A percentile compares a stretch with the other conserved stretches of the same genome.
These are phyloP conservation scores for Labeo rohita DNA, from an alignment of 2,113 vertebrate genomes.

Conservation along the genomic window DNA sequence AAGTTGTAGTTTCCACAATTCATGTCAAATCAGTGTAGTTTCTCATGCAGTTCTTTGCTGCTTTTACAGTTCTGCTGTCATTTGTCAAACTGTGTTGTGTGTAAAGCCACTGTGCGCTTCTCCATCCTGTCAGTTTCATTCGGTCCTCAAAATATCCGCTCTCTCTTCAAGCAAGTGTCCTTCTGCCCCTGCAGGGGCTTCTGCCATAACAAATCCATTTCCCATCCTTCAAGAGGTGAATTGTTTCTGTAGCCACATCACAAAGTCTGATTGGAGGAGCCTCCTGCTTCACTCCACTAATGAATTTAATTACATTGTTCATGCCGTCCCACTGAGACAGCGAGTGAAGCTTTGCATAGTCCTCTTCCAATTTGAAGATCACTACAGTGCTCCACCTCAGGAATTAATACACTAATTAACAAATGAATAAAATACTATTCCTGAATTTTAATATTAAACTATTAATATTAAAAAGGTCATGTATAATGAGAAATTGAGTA, in stretches of 20 bases:
- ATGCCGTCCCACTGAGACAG: not conserved
- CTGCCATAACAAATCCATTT: slow-evolving; percentile 39
- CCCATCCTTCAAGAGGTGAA: slow-evolving; percentile 6
- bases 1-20: not conserved
- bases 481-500: not conserved
- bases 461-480: not conserved
- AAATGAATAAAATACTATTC: not conserved
- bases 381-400: not conserved
- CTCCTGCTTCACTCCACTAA: slow-evolving; percentile 33
- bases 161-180: slow-evolving; percentile 31
- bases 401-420: not conserved
- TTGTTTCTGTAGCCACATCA: slow-evolving; percentile 10
- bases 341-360: not conserved
- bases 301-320: slow-evolving; percentile 48
- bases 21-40: not conserved
- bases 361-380: slow-evolving; percentile 1
- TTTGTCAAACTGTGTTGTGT: not conserved
- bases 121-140: slow-evolving; percentile 34
- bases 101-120: not conserved
- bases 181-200: slow-evolving; percentile 24
- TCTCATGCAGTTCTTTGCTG: not conserved
- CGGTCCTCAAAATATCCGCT: slow-evolving; percentile 22
- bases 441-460: not conserved
- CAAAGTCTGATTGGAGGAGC: slow-evolving; percentile 35
- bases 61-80: not conserved